Evolutionary conservation across 2,113 vertebrate genomes (phyloP), one percentile per base, ranked within the genome.

Genomic region (Zeus faber): DNA sequence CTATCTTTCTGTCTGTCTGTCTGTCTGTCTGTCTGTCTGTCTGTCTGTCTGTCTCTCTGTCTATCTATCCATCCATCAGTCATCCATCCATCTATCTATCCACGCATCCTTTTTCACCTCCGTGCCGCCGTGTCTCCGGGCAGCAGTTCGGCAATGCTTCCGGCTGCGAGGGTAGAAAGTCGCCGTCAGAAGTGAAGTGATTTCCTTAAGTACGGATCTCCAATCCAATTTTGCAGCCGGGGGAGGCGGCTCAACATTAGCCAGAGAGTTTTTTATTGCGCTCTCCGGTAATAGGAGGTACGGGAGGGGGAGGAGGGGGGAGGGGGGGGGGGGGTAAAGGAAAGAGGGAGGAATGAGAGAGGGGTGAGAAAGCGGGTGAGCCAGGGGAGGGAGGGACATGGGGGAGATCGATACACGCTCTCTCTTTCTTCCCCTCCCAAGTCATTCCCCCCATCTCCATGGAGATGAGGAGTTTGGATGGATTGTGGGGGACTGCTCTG

Each of bases 151-250:
- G 9, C 31, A 11, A 13, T 13, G 31, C 13, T 13, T 33, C 31
- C 13, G 31, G 10, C n/a, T 20, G 11, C 10, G 25, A 31, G 49
- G 31, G 13, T 33, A 33, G 31, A 33, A 33, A 33, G 13, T 2
- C 31, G 3, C 8, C 31, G 9, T 33, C 49, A 21, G 17, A 35
- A 2, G 49, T 59, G 54, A 77, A 83, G 81, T 82, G 77, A 87
- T 87, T 71, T 82, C 57, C 76, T 81, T 84, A 85, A 84, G 82
- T 84, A 75, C 70, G 49, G 67, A 57, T 75, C 76, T 79, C 79
- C 79, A 85, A 85, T 85, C 78, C 83, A 83, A 85, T 84, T 84
- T 84, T 76, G 68, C 75, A 4, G 35, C 64, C 31, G 13, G 31
- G 9, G 13, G 31, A 2, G 31, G 31, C 31, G 68, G 77, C 74